phyloP scores from a whole-genome alignment of 2,113 vertebrate genomes.

The Oryzias woworae region DNA sequence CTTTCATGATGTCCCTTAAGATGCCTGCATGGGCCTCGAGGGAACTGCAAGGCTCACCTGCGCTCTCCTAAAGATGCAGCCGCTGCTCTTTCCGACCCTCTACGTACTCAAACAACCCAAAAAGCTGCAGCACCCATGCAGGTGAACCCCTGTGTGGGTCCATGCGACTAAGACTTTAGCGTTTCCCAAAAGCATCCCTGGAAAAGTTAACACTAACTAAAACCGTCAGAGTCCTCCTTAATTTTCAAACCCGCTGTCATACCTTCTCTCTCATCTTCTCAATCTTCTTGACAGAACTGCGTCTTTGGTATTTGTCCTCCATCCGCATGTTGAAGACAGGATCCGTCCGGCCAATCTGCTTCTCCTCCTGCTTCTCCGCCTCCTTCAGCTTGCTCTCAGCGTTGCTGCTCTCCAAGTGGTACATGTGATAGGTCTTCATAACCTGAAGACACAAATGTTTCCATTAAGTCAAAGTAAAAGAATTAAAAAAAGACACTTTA shows the following conservation, averaged over 20 bases:
- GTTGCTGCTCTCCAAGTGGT: constrained; percentile 95
- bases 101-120: no score
- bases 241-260: constrained; percentile 19
- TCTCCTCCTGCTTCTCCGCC: constrained; percentile 97
- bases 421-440: constrained; percentile 99
- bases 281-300: constrained; percentile 98
- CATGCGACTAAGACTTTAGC: constrained; percentile 26
- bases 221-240: background rate
- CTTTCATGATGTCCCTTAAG: no score
- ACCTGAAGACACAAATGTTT: constrained; percentile 75
- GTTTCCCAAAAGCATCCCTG: constrained; percentile 44
- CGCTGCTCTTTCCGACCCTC: no score
- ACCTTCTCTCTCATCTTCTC: constrained; percentile 99
- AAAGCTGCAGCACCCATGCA: no score
- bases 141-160: no score
- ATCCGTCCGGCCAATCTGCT: constrained; percentile 89
- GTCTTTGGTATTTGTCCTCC: constrained; percentile 90
- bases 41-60: no score
- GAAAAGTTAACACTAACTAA: constrained; percentile 24
- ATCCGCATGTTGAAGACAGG: constrained; percentile 90
- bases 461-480: background rate
- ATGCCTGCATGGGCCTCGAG: no score
- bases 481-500: background rate
- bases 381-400: constrained; percentile 98
- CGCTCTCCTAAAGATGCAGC: no score